phyloP scores from a whole-genome alignment of 2,797 vertebrate genomes.

The Thamnophis elegans region DNA sequence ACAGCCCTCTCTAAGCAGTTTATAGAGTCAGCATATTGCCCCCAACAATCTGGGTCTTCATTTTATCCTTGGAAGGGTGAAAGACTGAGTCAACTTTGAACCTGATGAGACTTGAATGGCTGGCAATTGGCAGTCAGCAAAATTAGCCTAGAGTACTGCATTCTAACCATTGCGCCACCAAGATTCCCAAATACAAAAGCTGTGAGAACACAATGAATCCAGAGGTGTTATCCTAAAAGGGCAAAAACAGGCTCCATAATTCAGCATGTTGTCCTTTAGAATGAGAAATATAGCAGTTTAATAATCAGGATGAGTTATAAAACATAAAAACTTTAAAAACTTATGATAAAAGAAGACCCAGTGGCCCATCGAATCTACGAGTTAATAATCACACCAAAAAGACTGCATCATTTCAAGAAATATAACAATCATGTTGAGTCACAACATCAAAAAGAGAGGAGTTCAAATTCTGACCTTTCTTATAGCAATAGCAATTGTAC shows the following conservation, averaged over 20 bases:
- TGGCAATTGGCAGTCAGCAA: too few relatives aligned
- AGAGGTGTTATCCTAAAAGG: not conserved
- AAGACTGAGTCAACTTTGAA: too few relatives aligned
- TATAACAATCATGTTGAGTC: not conserved
- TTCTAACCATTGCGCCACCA: too few relatives aligned
- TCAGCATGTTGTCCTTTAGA: not conserved
- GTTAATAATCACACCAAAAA: not conserved
- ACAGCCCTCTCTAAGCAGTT: too few relatives aligned
- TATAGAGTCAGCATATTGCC: too few relatives aligned
- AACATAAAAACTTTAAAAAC: not conserved
- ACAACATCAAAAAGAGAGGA: not conserved
- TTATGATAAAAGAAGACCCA: not conserved
- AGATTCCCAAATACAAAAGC: not conserved
- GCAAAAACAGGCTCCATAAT: not conserved
- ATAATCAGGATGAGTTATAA: not conserved
- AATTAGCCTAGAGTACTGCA: too few relatives aligned
- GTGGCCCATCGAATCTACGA: not conserved
- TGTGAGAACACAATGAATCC: not conserved
- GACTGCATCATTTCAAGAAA: not conserved
- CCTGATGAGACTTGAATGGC: too few relatives aligned
- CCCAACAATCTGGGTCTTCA: too few relatives aligned
- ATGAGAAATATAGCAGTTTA: not conserved
- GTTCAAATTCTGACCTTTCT: not conserved
- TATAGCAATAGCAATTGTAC: not conserved
- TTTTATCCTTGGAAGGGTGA: too few relatives aligned